Evolutionary conservation across 1,140 invertebrate species (phyloP), one percentile per base, ranked within the genome.

Genomic region (Psix sp.): DNA sequence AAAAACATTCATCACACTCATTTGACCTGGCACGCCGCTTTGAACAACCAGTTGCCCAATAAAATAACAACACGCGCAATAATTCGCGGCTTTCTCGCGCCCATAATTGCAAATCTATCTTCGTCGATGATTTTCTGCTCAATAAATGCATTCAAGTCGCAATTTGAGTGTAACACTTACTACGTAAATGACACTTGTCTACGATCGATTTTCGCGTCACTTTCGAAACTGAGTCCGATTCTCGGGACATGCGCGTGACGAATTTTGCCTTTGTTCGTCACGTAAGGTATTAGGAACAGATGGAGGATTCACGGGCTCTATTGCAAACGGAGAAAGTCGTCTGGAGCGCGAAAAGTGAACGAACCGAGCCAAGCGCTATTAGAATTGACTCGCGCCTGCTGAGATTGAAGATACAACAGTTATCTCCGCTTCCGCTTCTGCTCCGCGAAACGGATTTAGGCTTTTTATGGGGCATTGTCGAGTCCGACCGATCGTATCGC

Each of bases 271-370:
- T 67, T 63, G 76, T 76, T 73, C 57, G 60, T 74, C 51, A 71
- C 65, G 70, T 52, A 73, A 80, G 46, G 52, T 31, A 77, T 80
- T 78, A 76, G 36, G 72, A 67, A 66, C 49, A 63, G 21, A 60
- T 51, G 26, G 54, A 74, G 38, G 67, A 71, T 68, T 36, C 33
- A 74, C 40, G 74, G 46, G 60, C 72, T 79, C 66, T 71, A 79
- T 80, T 78, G 73, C 74, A 74, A 76, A 66, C 39, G 62, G 79
- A 80, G 80, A 81, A 81, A 81, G 80, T 65, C 45, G 79, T 52
- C 48, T 70, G 35, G 70, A 63, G 73, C 74, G 68, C 76, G 29
- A 39, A n/a, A n/a, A 76, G 65, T 49, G 52, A 63, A 75, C 54
- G 43, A 65, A 77, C 43, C 33, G 36, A 26, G 38, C 33, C 56